Base-by-base conservation (phyloP, 1,140 invertebrate genomes). In the Asobara japonica region DNA sequence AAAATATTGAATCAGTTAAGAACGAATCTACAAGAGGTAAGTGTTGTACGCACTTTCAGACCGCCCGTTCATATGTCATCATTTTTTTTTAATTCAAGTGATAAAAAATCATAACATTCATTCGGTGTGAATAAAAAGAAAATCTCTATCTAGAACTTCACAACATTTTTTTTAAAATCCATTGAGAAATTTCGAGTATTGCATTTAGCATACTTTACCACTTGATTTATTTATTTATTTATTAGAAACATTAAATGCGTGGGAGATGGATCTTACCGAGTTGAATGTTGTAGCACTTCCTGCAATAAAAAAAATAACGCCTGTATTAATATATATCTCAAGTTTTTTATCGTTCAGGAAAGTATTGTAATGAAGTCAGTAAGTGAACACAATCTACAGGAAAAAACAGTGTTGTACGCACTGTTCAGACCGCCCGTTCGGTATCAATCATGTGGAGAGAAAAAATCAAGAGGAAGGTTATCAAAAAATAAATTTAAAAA, bases 1-100 rank as follows among this genome's bases (percentile, higher is more conserved):
- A 30, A 30, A 70, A 70, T 29, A 13, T 27, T 29, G 56, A 13
- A 77, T 86, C 81, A 85, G 80, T 75, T 69, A 72, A 62, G 74
- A 85, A 84, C 60, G 60, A 65, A 71, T 74, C 82, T 41, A 85
- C 82, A 86, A 72, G 48, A 74, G 56, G 75, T 68, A 76, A 85
- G 81, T 83, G 80, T 81, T 71, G 82, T 85, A 86, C 79, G 79
- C 83, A 83, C 82, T 85, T 78, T 78, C 56, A 68, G 82, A 72
- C 78, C 76, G 76, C 80, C 82, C 80, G 77, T 81, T 81, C 75
- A 16, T 22, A 22, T 65, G 61, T 72, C 69, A 75, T 75, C 74
- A 72, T 7, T 69, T 66, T 60, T 22, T 30, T 11, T 31, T 4
- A 62, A 30, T 31, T 29, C 18, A 1, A n/a, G 1, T 48, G 41